Base-by-base conservation (phyloP, 1,140 invertebrate species). In the Drosophila ogumai region DNA sequence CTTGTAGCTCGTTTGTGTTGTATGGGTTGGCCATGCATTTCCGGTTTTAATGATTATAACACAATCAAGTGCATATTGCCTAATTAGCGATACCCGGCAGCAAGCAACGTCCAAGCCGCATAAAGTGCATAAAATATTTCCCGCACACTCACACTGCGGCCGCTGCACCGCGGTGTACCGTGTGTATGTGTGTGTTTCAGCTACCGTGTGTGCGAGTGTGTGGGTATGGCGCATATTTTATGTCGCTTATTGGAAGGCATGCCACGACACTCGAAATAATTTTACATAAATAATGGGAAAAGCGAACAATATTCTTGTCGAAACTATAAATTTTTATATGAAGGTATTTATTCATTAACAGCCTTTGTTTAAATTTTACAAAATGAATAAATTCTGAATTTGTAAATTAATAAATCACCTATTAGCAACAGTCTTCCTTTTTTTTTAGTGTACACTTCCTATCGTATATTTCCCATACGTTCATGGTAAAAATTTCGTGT, bases 11-110 rank as follows among this genome's bases (percentile, higher is more conserved):
- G 60, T 73, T 50, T 44, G 46, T 56, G 52, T 65, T 50, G 13
- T 59, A 32, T 36, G 32, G 56, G 46, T 55, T 60, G 63, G 75
- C 75, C 73, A 65, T 80, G 76, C 80, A 88, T 88, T 87, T 77
- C 80, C 77, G 85, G 72, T 77, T 88, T 88, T 90, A 90, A 90
- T 88, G 85, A 90, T 88, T 87, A 87, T 88, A 87, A 81, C 84
- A 88, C 84, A 88, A 88, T 88, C 85, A 82, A 88, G 80, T 88
- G 84, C 84, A 90, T 88, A 88, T 88, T 88, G 84, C 85, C 84
- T 87, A 87, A 87, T 87, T 87, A 87, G 84, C 85, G 84, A 60
- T 75, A 59, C 46, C 60, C 57, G 50, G 71, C 61, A 49, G 49
- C 63, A 50, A 84, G 56, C 46, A 31, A 17, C 71, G 58, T 54